These are phyloP conservation scores for Cremastinae sp. DNA, from an alignment of 2,888 invertebrate species.

Conservation along the genomic window DNA sequence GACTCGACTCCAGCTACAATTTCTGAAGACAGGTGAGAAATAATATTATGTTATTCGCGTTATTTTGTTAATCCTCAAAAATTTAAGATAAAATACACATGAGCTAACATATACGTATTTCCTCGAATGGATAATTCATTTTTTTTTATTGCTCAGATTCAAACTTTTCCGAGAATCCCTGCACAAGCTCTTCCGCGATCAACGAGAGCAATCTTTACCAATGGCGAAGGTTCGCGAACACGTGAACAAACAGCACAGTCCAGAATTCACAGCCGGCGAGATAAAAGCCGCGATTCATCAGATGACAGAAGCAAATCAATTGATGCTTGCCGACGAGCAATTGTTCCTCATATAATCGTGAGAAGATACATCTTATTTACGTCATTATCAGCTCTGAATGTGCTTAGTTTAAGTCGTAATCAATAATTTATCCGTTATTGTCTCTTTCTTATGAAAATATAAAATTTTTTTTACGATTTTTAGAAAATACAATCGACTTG, in stretches of 20 bases:
- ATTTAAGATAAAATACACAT: too few relatives aligned
- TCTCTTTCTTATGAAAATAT: slow-evolving; percentile 9
- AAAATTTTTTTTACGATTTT: slow-evolving; percentile 34
- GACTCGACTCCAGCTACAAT: slow-evolving; percentile 72
- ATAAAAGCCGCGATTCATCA: slow-evolving; percentile 88
- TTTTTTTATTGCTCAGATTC: slow-evolving; percentile 79
- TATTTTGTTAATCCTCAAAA: background rate
- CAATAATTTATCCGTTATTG: slow-evolving; percentile 14
- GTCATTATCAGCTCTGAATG: background rate
- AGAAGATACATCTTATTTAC: background rate
- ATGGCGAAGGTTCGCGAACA: slow-evolving; percentile 85
- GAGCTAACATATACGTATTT: too few relatives aligned
- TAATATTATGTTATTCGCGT: too few relatives aligned
- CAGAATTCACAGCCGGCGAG: slow-evolving; percentile 86
- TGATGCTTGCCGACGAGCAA: slow-evolving; percentile 94
- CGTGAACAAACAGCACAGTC: slow-evolving; percentile 84
- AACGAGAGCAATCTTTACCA: slow-evolving; percentile 88
- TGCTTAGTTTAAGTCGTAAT: background rate
- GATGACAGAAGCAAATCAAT: slow-evolving; percentile 95
- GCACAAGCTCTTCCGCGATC: slow-evolving; percentile 88
- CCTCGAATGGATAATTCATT: background rate
- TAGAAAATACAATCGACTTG: background rate
- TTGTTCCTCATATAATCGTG: slow-evolving; percentile 88
- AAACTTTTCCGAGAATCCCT: slow-evolving; percentile 88
- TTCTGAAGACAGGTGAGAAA: slow-evolving; percentile 77